These are phyloP conservation scores for Oryctes rhinoceros DNA, from an alignment of 1,140 invertebrate species.

Conservation along the genomic window DNA sequence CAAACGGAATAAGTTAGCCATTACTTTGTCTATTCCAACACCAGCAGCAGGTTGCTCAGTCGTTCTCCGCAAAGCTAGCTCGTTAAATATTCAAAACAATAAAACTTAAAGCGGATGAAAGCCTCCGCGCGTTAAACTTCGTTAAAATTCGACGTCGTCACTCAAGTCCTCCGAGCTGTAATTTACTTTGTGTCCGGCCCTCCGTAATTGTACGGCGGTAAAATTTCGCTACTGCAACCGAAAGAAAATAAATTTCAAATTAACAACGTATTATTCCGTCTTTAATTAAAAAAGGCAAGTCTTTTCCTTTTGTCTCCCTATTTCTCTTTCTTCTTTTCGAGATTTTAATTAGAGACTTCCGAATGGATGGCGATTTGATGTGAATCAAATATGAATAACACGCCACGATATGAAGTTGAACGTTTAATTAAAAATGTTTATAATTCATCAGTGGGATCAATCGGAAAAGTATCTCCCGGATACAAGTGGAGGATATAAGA, in stretches of 20 bases:
- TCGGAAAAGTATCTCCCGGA: no score
- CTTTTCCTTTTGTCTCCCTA: background rate
- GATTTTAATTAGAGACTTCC: background rate
- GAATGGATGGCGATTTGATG: background rate
- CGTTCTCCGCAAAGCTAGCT: background rate
- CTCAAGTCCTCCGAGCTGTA: background rate
- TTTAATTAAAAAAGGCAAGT: background rate
- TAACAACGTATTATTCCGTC: background rate
- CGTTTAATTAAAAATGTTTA: background rate
- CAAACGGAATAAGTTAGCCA: background rate
- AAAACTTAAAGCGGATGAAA: slow-evolving; percentile 30
- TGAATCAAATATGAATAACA: background rate
- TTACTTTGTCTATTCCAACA: background rate
- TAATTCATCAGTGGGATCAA: background rate
- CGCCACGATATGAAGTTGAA: background rate
- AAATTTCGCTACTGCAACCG: no score
- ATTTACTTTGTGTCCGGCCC: slow-evolving; percentile 13
- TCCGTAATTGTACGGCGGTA: background rate
- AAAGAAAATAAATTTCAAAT: slow-evolving; percentile 21
- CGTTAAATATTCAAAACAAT: slow-evolving; percentile 36
- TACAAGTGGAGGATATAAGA: no score
- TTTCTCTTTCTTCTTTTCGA: no score
- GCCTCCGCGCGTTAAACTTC: background rate
- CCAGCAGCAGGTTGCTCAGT: background rate
- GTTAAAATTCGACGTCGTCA: background rate